Evolutionary conservation across 64 coral and sea anemone species (phyloP), one percentile per base, ranked within the genome.

Genomic region (Stylophora pistillata): DNA sequence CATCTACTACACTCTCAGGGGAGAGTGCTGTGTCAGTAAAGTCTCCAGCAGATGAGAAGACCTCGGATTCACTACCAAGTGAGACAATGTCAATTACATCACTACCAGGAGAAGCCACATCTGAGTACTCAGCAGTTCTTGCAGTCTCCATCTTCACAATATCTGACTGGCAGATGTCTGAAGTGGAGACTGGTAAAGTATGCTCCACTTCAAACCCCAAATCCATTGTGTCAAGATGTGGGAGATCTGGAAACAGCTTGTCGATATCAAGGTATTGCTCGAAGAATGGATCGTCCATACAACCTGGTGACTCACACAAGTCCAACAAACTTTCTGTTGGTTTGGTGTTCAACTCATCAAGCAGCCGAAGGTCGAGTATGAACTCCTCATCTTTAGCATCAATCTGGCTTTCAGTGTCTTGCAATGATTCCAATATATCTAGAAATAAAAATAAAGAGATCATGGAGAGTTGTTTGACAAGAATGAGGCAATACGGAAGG

Each of bases 231-330:
- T 81, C 92, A 85, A 70, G 28, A 2, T 17, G 2, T 13, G 78
- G 70, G 20, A 95, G 90, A 17, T 95, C 91, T 83, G 87, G 91
- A 80, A 96, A 96, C 18, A 96, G 55, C 25, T 77, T 55, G 15
- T 86, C 73, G 13, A 96, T 53, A 88, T 96, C 95, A 41, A 88
- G 13, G 62, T 76, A 96, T 87, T 96, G 80, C 74, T 96, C 95
- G 73, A 66, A 93, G 77, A 96, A 93, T 57, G 91, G 75, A 65
- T 93, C 88, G 15, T 65, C 95, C 82, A 96, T 93, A 71, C 76
- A 74, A 23, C 53, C 57, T 6, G 86, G 52, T 55, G 87, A 57
- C 55, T 89, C 57, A 12, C 56, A n/a, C 13, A 87, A 60, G 5
- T 55, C 69, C 3, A 81, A 21, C 20, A 29, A 41, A 53, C 70